Conservation (phyloP, 2,113 vertebrate genomes). For the Ammodytes dubius region DNA sequence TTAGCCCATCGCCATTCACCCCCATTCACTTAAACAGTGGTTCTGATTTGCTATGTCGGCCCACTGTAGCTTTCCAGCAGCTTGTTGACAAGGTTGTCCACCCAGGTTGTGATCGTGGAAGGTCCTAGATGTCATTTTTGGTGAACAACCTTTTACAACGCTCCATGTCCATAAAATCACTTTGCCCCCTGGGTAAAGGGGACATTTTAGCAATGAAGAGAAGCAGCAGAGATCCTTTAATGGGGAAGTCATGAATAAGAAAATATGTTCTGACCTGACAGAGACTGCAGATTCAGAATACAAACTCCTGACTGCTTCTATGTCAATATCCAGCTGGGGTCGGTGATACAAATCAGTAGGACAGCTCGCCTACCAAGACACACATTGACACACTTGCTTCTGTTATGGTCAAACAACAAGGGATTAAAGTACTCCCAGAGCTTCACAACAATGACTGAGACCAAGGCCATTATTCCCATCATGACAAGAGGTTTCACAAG, state of each 20-base stretch:
- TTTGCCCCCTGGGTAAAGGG: too few relatives aligned
- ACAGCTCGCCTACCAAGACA: slow-evolving; percentile 85
- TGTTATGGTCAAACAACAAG: slow-evolving; percentile 25
- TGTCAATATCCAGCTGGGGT: slow-evolving; percentile 91
- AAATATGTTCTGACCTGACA: slow-evolving; percentile 84
- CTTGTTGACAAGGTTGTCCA: too few relatives aligned
- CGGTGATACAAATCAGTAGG: slow-evolving; percentile 89
- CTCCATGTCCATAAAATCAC: too few relatives aligned
- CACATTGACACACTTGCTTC: slow-evolving; percentile 56
- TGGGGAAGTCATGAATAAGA: background rate
- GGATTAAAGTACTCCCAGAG: slow-evolving; percentile 28
- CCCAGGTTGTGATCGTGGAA: too few relatives aligned
- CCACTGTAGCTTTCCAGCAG: too few relatives aligned
- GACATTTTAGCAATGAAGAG: background rate
- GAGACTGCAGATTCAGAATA: slow-evolving; percentile 91
- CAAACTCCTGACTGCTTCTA: slow-evolving; percentile 91
- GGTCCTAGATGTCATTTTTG: too few relatives aligned
- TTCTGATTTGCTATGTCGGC: too few relatives aligned
- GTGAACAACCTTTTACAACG: too few relatives aligned
- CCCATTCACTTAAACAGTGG: too few relatives aligned
- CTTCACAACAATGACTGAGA: slow-evolving; percentile 4
- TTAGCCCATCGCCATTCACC: too few relatives aligned
- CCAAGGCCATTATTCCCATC: background rate
- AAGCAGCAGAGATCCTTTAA: background rate
- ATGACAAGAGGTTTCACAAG: background rate